A percentile compares a stretch with the other conserved stretches of the same genome.
These are phyloP conservation scores for Chloroclysta siterata DNA, from an alignment of 2,888 invertebrate genomes.

Conservation along the genomic window DNA sequence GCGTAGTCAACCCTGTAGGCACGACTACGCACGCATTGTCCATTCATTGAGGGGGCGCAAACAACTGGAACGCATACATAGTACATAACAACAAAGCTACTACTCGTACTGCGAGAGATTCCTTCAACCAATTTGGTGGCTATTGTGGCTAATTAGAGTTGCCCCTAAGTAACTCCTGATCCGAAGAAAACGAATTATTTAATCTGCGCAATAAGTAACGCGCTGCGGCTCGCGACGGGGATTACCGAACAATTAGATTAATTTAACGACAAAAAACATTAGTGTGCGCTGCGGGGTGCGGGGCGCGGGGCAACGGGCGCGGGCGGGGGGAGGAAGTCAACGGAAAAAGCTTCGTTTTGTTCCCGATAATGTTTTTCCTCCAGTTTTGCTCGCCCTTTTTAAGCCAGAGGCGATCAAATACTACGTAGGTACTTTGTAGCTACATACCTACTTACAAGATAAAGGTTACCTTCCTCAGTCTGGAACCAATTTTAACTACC, in stretches of 20 bases:
- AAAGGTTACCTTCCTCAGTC: too few relatives aligned
- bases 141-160: slow-evolving; percentile 4
- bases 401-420: neutral
- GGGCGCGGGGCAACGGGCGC: neutral
- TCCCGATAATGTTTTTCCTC: slow-evolving; percentile 13
- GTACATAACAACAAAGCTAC: too few relatives aligned
- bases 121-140: neutral
- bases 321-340: slow-evolving; percentile 9
- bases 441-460: too few relatives aligned
- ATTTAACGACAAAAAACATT: slow-evolving; percentile 29
- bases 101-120: too few relatives aligned
- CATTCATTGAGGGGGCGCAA: too few relatives aligned
- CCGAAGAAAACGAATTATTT: slow-evolving; percentile 16
- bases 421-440: too few relatives aligned
- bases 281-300: slow-evolving; percentile 1
- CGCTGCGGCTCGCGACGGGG: slow-evolving; percentile 20
- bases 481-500: too few relatives aligned
- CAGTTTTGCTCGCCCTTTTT: slow-evolving; percentile 5
- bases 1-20: too few relatives aligned
- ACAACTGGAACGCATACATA: too few relatives aligned
- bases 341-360: slow-evolving; percentile 11
- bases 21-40: too few relatives aligned
- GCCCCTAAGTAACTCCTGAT: slow-evolving; percentile 2
- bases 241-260: slow-evolving; percentile 31
- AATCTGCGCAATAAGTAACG: slow-evolving; percentile 31